Percentiles rank a stretch among this genome's conserved stretches.
phyloP scores from a whole-genome alignment of 2,797 vertebrate genomes.

The Percopsis omiscomaycus region DNA sequence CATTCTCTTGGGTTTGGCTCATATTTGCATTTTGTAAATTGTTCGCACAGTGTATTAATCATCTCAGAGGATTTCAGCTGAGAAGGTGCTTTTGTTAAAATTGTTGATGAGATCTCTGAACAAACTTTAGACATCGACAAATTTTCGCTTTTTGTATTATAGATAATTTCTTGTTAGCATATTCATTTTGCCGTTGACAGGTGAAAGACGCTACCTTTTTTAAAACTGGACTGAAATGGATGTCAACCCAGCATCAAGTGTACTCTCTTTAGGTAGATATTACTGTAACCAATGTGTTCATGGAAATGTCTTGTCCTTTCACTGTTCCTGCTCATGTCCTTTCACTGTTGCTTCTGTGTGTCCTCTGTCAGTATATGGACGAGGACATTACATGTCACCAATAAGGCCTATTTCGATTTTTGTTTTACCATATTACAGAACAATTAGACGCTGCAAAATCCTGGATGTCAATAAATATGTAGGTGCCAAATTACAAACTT shows the following conservation, averaged over 20 bases:
- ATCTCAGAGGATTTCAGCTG: slow-evolving; percentile 68
- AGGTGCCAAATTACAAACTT: slow-evolving; percentile 69
- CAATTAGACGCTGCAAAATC: slow-evolving; percentile 47
- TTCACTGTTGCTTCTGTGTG: slow-evolving; percentile 28
- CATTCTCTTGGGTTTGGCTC: slow-evolving; percentile 33
- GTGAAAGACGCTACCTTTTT: slow-evolving; percentile 16
- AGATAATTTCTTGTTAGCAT: slow-evolving; percentile 14
- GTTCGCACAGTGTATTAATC: slow-evolving; percentile 62
- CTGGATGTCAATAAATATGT: slow-evolving; percentile 63
- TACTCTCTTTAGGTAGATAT: slow-evolving; percentile 51
- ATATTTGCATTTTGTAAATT: slow-evolving; percentile 42
- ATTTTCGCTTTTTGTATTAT: slow-evolving; percentile 35
- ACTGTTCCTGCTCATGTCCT: slow-evolving; percentile 16
- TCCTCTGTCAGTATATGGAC: slow-evolving; percentile 24
- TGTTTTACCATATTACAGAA: slow-evolving; percentile 35
- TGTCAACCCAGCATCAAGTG: slow-evolving; percentile 50
- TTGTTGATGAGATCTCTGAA: slow-evolving; percentile 50
- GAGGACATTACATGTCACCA: slow-evolving; percentile 18
- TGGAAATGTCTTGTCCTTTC: slow-evolving; percentile 38
- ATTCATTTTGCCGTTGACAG: slow-evolving; percentile 14
- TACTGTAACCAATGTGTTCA: slow-evolving; percentile 54
- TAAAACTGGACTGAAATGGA: slow-evolving; percentile 43
- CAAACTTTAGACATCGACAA: slow-evolving; percentile 37
- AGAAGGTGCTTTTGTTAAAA: slow-evolving; percentile 59
- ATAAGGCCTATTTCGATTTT: slow-evolving; percentile 29